Conservation (phyloP, 92 coral and sea anemone genomes). For the Desmophyllum pertusum region DNA sequence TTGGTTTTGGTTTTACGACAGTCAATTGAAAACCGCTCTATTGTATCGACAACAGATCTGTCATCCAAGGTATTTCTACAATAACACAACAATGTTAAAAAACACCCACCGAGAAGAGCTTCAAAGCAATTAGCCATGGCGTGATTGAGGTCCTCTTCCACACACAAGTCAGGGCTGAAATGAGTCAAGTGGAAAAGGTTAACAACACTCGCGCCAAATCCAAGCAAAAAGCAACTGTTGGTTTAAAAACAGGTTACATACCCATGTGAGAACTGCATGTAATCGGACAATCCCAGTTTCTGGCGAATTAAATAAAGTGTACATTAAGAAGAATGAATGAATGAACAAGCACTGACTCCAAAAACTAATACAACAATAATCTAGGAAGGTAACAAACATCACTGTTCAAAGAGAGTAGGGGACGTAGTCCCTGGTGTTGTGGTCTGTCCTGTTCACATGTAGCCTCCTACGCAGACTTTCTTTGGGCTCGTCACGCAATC, state of each 20-base stretch:
- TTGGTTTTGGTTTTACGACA: too few species aligned
- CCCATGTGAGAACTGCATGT: slow-evolving; percentile 99
- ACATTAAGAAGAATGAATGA: slow-evolving; percentile 12
- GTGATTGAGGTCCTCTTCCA: slow-evolving; percentile 92
- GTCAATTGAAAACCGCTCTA: too few species aligned
- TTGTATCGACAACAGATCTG: too few species aligned
- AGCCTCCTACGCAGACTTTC: too few species aligned
- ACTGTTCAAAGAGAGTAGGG: too few species aligned
- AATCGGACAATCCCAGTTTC: slow-evolving; percentile 83
- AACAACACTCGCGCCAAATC: not conserved
- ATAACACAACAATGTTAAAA: too few species aligned
- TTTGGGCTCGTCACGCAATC: too few species aligned
- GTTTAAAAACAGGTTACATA: slow-evolving; percentile 31
- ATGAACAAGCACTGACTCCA: not conserved
- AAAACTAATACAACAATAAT: not conserved
- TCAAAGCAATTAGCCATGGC: slow-evolving; percentile 99
- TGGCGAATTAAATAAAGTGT: slow-evolving; percentile 32
- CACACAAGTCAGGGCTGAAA: slow-evolving; percentile 90
- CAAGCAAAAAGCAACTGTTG: not conserved
- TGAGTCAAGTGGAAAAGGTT: not conserved
- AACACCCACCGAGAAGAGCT: slow-evolving; percentile 83
- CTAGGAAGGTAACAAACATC: not conserved
- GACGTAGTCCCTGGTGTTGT: too few species aligned
- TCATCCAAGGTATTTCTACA: too few species aligned
- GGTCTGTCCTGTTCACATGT: too few species aligned